phyloP scores from a whole-genome alignment of 2,888 invertebrate species.

The Pollenia labialis region DNA sequence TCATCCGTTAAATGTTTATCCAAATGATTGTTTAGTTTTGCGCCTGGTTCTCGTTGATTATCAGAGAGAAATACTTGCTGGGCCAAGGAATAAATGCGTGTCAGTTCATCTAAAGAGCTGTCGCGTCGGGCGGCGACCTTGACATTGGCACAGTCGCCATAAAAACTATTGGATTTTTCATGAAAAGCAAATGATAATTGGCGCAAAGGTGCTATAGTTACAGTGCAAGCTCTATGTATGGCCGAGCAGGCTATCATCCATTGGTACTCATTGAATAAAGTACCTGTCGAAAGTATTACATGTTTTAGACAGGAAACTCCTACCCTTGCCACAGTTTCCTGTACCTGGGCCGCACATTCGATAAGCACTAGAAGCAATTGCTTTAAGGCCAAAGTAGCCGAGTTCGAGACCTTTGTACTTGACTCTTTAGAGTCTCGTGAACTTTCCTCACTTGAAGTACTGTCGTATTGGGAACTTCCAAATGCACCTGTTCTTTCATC shows the following conservation, averaged over 20 bases:
- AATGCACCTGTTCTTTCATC: constrained; percentile 65
- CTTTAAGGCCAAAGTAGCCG: constrained; percentile 92
- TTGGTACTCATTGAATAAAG: constrained; percentile 91
- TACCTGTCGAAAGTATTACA: constrained; percentile 92
- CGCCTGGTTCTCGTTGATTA: constrained; percentile 82
- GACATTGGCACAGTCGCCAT: constrained; percentile 95
- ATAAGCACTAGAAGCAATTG: constrained; percentile 93
- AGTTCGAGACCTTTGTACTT: constrained; percentile 85
- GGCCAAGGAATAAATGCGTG: constrained; percentile 93
- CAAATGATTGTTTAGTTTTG: constrained; percentile 75
- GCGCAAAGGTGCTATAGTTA: constrained; percentile 94
- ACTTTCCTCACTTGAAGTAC: constrained; percentile 79
- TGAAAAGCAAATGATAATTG: constrained; percentile 96
- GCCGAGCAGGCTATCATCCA: constrained; percentile 94
- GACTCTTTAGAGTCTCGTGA: constrained; percentile 83
- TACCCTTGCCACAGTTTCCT: constrained; percentile 94
- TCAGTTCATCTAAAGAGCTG: constrained; percentile 92
- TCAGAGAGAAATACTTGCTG: constrained; percentile 93
- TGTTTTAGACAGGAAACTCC: constrained; percentile 96
- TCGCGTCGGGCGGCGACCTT: constrained; percentile 97
- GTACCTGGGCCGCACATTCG: constrained; percentile 95
- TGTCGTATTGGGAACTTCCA: constrained; percentile 72
- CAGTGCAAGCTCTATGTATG: constrained; percentile 92
- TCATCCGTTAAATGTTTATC: constrained; percentile 88
- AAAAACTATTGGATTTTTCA: constrained; percentile 96